These are phyloP conservation scores for Odontocolon sp. DNA, from an alignment of 2,888 invertebrate genomes.

Conservation along the genomic window DNA sequence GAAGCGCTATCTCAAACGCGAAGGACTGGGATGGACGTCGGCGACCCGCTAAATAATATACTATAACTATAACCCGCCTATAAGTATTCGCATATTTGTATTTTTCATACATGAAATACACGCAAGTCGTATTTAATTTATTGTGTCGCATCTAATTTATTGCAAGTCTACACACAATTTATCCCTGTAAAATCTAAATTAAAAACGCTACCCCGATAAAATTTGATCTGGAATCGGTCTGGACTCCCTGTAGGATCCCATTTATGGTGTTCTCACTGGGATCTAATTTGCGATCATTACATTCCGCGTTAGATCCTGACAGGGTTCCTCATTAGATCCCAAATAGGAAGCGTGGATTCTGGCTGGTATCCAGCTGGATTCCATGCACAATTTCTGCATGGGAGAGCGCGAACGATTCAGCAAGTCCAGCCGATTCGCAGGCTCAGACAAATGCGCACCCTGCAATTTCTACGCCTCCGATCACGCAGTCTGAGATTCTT, in stretches of 20 bases:
- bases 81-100: neutral
- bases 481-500: too few species aligned
- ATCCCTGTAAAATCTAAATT: neutral
- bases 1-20: conserved; percentile 19
- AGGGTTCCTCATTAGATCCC: neutral
- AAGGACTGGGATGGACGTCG: conserved; percentile 30
- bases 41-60: neutral
- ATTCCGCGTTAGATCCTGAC: neutral
- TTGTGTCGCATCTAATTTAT: neutral
- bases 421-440: too few species aligned
- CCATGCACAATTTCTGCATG: too few species aligned
- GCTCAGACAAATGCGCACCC: too few species aligned
- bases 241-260: neutral
- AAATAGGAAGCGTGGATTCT: neutral
- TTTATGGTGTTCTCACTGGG: too few species aligned
- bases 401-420: too few species aligned
- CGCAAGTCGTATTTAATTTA: too few species aligned
- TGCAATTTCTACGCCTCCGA: too few species aligned
- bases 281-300: neutral
- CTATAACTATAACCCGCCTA: neutral
- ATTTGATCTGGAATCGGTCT: neutral
- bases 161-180: neutral
- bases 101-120: neutral
- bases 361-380: too few species aligned
- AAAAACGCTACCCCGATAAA: too few species aligned